phyloP scores from a whole-genome alignment of 2,113 vertebrate genomes.

The Aphelocoma coerulescens region DNA sequence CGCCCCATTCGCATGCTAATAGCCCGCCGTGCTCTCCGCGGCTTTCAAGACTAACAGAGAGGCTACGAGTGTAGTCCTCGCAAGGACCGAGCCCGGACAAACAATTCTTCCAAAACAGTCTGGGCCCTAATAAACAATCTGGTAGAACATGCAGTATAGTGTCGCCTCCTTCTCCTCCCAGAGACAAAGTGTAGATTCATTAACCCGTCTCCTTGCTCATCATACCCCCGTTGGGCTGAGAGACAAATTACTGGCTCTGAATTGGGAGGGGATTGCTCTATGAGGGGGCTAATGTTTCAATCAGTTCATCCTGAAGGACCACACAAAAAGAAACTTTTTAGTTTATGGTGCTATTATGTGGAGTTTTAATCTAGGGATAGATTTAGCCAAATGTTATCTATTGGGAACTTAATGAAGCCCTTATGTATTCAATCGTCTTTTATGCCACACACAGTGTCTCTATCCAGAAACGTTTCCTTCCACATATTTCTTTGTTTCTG shows the following conservation, averaged over 20 bases:
- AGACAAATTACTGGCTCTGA: constrained; percentile 55
- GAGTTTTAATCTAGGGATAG: constrained; percentile 70
- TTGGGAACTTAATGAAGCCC: constrained; percentile 77
- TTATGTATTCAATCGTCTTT: constrained; percentile 69
- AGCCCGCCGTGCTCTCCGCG: not conserved
- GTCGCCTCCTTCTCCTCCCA: constrained; percentile 51
- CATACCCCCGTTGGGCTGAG: constrained; percentile 51
- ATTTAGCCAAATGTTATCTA: constrained; percentile 78
- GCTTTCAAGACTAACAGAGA: constrained; percentile 54
- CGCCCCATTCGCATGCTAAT: constrained; percentile 70
- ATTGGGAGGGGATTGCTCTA: constrained; percentile 56
- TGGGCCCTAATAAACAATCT: constrained; percentile 52
- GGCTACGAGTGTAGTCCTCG: constrained; percentile 1
- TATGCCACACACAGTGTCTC: constrained; percentile 73
- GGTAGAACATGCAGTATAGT: constrained; percentile 41
- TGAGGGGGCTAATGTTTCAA: constrained; percentile 71
- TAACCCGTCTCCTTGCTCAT: constrained; percentile 70
- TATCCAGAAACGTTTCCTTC: constrained; percentile 64
- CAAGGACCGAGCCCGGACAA: not conserved
- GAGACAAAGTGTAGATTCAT: constrained; percentile 73
- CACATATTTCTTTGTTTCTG: constrained; percentile 62
- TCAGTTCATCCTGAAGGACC: constrained; percentile 71
- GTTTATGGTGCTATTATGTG: constrained; percentile 67
- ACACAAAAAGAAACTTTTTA: constrained; percentile 78
- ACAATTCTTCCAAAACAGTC: constrained; percentile 42